Evolutionary conservation across 2,113 vertebrate species (phyloP).

Genomic region (Neopipo cinnamomea): DNA sequence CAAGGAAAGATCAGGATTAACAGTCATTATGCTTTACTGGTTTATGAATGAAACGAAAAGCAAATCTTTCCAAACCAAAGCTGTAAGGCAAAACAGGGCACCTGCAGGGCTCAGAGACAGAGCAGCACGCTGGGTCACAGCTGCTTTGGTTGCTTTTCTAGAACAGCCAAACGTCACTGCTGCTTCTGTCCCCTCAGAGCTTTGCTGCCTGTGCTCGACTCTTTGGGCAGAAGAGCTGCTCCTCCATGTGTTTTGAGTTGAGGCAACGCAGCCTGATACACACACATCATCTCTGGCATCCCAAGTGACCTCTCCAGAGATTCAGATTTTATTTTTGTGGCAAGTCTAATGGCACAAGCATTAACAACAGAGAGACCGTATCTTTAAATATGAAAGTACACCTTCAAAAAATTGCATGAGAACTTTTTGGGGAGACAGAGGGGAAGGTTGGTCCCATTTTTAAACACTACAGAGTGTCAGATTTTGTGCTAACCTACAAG

Average conservation of each 20-base stretch:
- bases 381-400: neutral
- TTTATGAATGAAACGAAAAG: neutral
- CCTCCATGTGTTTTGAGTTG: too few relatives aligned
- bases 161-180: neutral
- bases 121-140: neutral
- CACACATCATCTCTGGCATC: accelerated
- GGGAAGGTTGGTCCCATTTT: neutral
- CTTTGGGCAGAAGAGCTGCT: neutral
- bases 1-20: neutral
- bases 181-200: neutral
- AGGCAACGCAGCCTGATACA: neutral
- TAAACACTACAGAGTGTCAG: neutral
- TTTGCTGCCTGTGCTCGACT: accelerated
- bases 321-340: neutral
- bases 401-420: neutral
- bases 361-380: neutral
- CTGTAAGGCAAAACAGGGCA: neutral
- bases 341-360: neutral
- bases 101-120: neutral
- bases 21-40: neutral
- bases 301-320: neutral
- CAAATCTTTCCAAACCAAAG: neutral
- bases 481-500: neutral
- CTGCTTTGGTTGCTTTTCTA: neutral
- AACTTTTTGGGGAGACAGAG: neutral